Evolutionary conservation across 2,113 vertebrate species (phyloP).

Genomic region (Sigmodon hispidus): DNA sequence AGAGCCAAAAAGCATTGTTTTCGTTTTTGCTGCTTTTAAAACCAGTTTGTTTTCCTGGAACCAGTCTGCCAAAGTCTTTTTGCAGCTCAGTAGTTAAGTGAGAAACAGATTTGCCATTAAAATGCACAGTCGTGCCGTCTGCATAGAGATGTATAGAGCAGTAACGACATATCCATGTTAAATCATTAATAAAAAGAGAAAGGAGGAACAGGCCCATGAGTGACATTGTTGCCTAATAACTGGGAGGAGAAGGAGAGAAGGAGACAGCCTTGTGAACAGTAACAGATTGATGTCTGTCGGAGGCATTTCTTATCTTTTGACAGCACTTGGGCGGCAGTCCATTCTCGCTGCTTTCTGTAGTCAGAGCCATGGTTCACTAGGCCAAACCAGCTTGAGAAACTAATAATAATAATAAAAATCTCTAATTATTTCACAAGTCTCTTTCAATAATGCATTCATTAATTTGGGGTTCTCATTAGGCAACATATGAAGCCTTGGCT

Average conservation of each 20-base stretch:
- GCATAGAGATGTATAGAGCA: constrained; percentile 90
- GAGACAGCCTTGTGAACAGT: constrained; percentile 88
- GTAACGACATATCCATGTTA: constrained; percentile 90
- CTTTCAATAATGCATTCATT: constrained; percentile 48
- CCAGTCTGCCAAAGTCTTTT: constrained; percentile 93
- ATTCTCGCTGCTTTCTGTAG: constrained; percentile 81
- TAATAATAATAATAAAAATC: constrained; percentile 56
- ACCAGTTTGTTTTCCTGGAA: constrained; percentile 92
- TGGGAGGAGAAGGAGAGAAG: constrained; percentile 84
- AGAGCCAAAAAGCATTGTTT: constrained; percentile 92
- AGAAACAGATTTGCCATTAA: constrained; percentile 93
- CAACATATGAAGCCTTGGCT: constrained; percentile 65
- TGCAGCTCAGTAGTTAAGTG: constrained; percentile 92
- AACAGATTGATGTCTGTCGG: constrained; percentile 88
- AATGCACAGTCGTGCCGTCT: constrained; percentile 92
- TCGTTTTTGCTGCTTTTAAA: constrained; percentile 92
- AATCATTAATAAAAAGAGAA: constrained; percentile 91
- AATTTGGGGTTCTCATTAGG: constrained; percentile 60
- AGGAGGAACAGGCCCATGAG: constrained; percentile 85
- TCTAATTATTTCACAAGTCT: constrained; percentile 67
- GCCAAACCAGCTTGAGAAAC: constrained; percentile 80
- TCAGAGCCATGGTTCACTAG: constrained; percentile 74
- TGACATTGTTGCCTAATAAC: constrained; percentile 87
- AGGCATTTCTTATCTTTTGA: constrained; percentile 85
- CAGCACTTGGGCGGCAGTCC: constrained; percentile 83